Percentiles rank a stretch among this genome's conserved stretches.
These are phyloP conservation scores for Arctia plantaginis DNA, from an alignment of 2,888 invertebrate species.

Conservation along the genomic window DNA sequence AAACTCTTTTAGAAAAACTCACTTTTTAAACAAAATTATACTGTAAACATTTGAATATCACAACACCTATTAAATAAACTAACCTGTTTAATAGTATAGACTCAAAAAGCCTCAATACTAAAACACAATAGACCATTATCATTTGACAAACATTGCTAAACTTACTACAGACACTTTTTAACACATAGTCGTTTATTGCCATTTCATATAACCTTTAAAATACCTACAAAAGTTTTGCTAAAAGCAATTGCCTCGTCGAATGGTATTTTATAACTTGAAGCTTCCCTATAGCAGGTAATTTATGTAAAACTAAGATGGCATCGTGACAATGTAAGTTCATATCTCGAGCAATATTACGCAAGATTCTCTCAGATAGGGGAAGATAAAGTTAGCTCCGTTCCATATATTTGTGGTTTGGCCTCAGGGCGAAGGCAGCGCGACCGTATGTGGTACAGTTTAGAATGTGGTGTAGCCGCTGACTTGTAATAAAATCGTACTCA, in stretches of 20 bases:
- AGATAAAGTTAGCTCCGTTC: slow-evolving; percentile 52
- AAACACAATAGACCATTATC: slow-evolving; percentile 16
- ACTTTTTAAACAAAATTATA: background rate
- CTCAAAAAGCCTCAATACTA: background rate
- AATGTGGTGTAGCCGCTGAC: slow-evolving; percentile 34
- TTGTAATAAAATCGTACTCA: slow-evolving; percentile 41
- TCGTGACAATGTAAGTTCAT: slow-evolving; percentile 49
- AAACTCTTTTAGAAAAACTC: background rate
- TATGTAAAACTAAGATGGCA: slow-evolving; percentile 45
- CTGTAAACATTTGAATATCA: background rate
- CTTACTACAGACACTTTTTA: slow-evolving; percentile 1
- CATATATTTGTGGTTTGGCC: slow-evolving; percentile 59
- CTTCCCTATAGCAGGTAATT: slow-evolving; percentile 37
- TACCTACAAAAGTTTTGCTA: slow-evolving; percentile 11
- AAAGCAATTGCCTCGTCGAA: slow-evolving; percentile 2
- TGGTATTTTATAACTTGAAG: slow-evolving; percentile 25
- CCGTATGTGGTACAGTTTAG: slow-evolving; percentile 17
- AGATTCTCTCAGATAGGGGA: slow-evolving; percentile 53
- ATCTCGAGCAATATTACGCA: slow-evolving; percentile 49
- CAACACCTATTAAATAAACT: background rate
- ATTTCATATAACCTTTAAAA: background rate
- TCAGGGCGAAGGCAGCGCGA: slow-evolving; percentile 29
- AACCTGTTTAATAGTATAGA: background rate
- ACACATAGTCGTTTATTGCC: background rate
- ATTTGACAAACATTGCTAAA: slow-evolving; percentile 5